phyloP scores from a whole-genome alignment of 2,797 vertebrate genomes.

The Leptodactylus fallax region DNA sequence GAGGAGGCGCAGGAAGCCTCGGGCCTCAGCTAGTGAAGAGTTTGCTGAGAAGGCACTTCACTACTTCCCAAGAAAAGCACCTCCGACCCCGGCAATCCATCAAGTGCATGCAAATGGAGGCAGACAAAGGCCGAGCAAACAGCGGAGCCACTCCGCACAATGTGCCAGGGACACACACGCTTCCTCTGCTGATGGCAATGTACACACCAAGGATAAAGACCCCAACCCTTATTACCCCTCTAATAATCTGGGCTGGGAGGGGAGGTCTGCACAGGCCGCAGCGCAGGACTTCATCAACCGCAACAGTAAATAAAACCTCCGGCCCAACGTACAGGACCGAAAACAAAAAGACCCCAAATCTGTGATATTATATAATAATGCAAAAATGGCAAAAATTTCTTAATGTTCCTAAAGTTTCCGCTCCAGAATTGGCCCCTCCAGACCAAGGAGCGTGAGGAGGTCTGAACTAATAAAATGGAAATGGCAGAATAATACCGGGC shows the following conservation, averaged over 20 bases:
- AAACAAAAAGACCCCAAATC: no score
- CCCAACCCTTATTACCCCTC: constrained; percentile 75
- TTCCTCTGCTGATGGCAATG: constrained; percentile 77
- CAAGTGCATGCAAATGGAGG: constrained; percentile 79
- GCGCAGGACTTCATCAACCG: no score
- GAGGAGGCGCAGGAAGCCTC: constrained; percentile 71
- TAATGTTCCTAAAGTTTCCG: no score
- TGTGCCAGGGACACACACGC: constrained; percentile 76
- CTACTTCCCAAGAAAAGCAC: constrained; percentile 80
- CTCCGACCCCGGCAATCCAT: constrained; percentile 84
- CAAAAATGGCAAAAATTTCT: no score
- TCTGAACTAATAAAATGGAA: no score
- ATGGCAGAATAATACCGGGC: no score
- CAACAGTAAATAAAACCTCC: no score
- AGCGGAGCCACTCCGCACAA: constrained; percentile 79
- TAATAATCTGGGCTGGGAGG: constrained; percentile 68
- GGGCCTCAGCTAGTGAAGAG: constrained; percentile 77
- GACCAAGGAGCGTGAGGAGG: no score
- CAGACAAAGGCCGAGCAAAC: constrained; percentile 83
- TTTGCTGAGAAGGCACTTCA: constrained; percentile 82
- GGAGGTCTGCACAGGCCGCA: no score
- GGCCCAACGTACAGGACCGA: no score
- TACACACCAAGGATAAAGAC: constrained; percentile 78
- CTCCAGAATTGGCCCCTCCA: no score
- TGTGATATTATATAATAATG: no score